These are phyloP conservation scores for Drosophila nigromelanica DNA, from an alignment of 1,140 invertebrate species.

Conservation along the genomic window DNA sequence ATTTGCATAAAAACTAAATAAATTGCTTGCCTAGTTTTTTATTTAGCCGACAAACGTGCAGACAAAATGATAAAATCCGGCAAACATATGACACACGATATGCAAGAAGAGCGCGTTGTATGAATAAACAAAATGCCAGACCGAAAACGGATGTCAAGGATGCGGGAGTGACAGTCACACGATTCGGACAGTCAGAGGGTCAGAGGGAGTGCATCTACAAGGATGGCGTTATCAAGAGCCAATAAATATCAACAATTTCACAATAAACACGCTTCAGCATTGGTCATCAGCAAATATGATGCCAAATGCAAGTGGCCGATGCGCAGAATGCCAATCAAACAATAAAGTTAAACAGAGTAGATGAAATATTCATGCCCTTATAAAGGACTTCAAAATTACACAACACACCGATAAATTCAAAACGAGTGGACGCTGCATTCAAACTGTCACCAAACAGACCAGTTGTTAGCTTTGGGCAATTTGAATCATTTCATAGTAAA, in stretches of 20 bases:
- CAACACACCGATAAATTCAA: not conserved
- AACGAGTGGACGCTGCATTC: not conserved
- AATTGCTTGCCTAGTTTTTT: slow-evolving; percentile 49
- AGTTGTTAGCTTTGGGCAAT: not conserved
- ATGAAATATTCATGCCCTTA: slow-evolving; percentile 17
- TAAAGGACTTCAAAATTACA: slow-evolving; percentile 5
- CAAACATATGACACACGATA: slow-evolving; percentile 36
- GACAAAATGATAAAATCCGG: slow-evolving; percentile 24
- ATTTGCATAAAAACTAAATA: slow-evolving; percentile 76
- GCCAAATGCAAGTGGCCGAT: slow-evolving; percentile 8
- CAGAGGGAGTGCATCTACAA: not conserved
- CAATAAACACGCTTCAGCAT: slow-evolving; percentile 49
- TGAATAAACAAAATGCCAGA: slow-evolving; percentile 64
- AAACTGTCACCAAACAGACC: not conserved
- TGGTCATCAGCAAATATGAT: not conserved
- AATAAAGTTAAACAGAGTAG: slow-evolving; percentile 12
- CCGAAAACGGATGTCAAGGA: slow-evolving; percentile 27
- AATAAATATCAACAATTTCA: slow-evolving; percentile 64
- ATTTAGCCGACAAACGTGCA: slow-evolving; percentile 13
- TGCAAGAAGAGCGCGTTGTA: slow-evolving; percentile 36
- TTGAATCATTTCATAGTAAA: no score
- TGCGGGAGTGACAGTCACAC: slow-evolving; percentile 10
- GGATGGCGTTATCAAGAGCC: slow-evolving; percentile 47
- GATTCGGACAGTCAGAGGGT: not conserved
- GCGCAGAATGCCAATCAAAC: slow-evolving; percentile 23